Percentiles rank a stretch among this genome's conserved stretches.
phyloP scores from a whole-genome alignment of 2,888 invertebrate species.

The Sisyra terminalis region DNA sequence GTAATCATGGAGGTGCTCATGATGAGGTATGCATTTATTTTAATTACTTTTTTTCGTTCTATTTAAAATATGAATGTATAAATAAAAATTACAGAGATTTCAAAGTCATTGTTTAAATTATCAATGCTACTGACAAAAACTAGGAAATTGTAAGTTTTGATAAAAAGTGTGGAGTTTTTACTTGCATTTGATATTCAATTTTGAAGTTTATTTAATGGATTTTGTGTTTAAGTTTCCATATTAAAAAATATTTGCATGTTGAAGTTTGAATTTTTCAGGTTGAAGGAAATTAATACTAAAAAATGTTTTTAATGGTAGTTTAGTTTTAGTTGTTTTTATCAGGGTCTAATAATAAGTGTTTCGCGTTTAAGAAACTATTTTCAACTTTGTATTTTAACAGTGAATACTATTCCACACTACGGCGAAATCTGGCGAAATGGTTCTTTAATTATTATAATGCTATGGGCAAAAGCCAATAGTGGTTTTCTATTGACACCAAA shows the following conservation, averaged over 20 bases:
- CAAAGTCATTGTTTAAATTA: conserved; percentile 18
- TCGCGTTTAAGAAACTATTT: too few relatives aligned
- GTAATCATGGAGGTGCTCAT: conserved; percentile 42
- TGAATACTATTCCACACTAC: neutral
- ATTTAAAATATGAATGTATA: neutral
- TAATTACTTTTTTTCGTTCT: conserved; percentile 13
- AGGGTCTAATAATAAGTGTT: too few relatives aligned
- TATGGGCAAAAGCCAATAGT: too few relatives aligned
- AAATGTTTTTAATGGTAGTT: neutral
- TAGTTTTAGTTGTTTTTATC: too few relatives aligned
- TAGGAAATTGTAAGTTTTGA: neutral
- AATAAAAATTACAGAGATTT: conserved; percentile 18
- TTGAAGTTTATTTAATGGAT: neutral
- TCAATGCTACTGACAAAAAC: conserved; percentile 4
- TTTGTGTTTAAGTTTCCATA: neutral
- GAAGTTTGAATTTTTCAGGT: neutral
- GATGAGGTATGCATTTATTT: conserved; percentile 35
- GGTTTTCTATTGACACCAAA: neutral
- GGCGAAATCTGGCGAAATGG: neutral
- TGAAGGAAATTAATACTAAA: neutral
- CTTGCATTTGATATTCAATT: neutral
- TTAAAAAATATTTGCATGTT: neutral
- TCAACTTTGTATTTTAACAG: neutral
- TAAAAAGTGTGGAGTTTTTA: neutral
- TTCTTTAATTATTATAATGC: too few relatives aligned